Evolutionary conservation across 2,113 vertebrate species (phyloP).

Genomic region (Elachura formosa): DNA sequence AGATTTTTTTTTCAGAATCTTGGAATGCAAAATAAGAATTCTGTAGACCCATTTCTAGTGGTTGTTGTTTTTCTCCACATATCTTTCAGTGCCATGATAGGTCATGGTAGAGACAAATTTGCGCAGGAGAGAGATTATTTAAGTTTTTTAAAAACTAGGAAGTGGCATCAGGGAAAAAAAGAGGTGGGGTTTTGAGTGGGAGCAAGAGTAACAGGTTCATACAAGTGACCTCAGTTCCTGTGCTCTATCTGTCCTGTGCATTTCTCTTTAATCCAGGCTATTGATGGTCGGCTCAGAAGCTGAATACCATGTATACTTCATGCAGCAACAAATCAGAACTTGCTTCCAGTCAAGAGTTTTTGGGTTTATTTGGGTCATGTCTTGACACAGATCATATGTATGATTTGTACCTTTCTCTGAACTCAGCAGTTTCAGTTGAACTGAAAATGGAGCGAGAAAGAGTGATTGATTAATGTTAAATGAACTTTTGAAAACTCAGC

Average conservation of each 20-base stretch:
- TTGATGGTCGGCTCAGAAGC: neutral
- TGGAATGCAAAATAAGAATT: neutral
- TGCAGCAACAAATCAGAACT: neutral
- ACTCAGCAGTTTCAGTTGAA: neutral
- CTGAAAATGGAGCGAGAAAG: neutral
- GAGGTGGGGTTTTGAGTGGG: neutral
- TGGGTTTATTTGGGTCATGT: neutral
- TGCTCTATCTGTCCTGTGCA: neutral
- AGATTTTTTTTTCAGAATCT: neutral
- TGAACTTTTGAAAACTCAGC: neutral
- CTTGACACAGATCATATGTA: neutral
- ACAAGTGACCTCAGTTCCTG: neutral
- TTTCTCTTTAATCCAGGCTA: neutral
- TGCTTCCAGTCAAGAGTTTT: neutral
- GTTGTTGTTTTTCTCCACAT: neutral
- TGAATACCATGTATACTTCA: neutral
- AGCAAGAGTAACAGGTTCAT: neutral
- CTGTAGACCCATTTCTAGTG: neutral
- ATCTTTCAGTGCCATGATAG: neutral
- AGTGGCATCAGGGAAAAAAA: neutral
- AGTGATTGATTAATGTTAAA: neutral
- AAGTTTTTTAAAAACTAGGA: neutral
- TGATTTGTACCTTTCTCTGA: neutral
- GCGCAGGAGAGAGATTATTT: neutral
- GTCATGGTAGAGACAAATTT: neutral